Base-by-base conservation (phyloP, 2,113 vertebrate genomes). In the Promerops cafer region DNA sequence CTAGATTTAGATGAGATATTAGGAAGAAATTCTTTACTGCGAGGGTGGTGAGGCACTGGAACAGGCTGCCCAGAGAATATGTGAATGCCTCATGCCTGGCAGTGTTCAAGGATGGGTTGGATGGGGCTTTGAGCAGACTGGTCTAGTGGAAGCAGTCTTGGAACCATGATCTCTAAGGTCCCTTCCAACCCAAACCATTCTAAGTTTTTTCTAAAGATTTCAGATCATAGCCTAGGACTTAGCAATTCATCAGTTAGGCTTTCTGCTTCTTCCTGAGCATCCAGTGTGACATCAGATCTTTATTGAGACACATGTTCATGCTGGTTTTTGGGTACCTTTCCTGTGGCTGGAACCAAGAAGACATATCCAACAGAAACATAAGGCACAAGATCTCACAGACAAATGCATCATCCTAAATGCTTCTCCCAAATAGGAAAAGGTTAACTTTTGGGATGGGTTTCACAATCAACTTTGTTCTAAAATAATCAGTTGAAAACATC, bases 81-180 rank as follows among this genome's bases (percentile, higher is more conserved):
- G 37, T n/a, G 39, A 16, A 30, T 59, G 45, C 7, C 13, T 7
- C 39, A 52, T 8, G 1, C 16, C 44, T 45, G 52, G 10, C 22
- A 39, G 10, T 44, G 27, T 20, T 57, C 37, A 57, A 65, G 26
- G 56, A 12, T 2, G 2, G 28, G 9, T 13, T 71, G 57, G 21
- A 42, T 42, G 14, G 14, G n/a, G 9, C 17, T 72, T 35, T 50
- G 37, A 65, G 31, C 26, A 56, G 16, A 16, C 31, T 42, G 23
- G 7, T 33, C 18, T 19, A 13, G 17, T 33, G 21, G 27, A 57
- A 50, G 14, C 1, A 1, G 3, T 8, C 2, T 3, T 33, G 59
- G 42, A 65, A 50, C 10, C 19, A 10, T 18, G 13, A 33, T 65
- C 12, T 72, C 26, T 35, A 56, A 63, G 17, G 31, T 35, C 18